These are phyloP conservation scores for Melanotaenia parkinsoni DNA, from an alignment of 2,797 vertebrate species.

Conservation along the genomic window DNA sequence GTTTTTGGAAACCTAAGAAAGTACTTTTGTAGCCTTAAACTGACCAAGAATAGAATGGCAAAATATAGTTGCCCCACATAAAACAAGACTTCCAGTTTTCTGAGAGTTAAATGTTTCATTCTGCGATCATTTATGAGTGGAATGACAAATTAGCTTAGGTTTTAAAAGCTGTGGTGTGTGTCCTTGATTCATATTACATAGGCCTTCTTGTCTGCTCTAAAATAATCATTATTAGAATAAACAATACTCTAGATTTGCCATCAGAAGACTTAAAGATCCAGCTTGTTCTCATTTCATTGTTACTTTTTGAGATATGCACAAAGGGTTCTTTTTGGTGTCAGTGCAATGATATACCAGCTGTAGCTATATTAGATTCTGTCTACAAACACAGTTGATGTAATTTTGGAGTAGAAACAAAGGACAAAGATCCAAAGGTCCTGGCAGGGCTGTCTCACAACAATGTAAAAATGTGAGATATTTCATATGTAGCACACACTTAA, in stretches of 20 bases:
- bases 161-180: background rate
- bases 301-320: background rate
- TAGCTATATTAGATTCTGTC: background rate
- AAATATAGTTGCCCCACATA: background rate
- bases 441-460: background rate
- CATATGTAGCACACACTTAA: background rate
- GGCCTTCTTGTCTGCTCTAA: background rate
- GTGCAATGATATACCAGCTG: background rate
- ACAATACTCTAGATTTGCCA: background rate
- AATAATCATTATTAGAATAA: background rate
- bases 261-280: background rate
- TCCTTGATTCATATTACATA: background rate
- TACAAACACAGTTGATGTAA: background rate
- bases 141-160: background rate
- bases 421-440: background rate
- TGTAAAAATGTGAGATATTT: background rate
- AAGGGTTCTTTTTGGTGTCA: background rate
- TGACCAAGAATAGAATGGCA: background rate
- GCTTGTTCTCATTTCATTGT: background rate
- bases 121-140: too few species aligned
- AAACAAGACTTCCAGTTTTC: too few species aligned
- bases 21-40: too few species aligned
- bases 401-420: background rate
- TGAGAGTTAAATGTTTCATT: too few species aligned
- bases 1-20: too few species aligned